phyloP scores from a whole-genome alignment of 1,140 invertebrate species.

The Drosophila repletoides region DNA sequence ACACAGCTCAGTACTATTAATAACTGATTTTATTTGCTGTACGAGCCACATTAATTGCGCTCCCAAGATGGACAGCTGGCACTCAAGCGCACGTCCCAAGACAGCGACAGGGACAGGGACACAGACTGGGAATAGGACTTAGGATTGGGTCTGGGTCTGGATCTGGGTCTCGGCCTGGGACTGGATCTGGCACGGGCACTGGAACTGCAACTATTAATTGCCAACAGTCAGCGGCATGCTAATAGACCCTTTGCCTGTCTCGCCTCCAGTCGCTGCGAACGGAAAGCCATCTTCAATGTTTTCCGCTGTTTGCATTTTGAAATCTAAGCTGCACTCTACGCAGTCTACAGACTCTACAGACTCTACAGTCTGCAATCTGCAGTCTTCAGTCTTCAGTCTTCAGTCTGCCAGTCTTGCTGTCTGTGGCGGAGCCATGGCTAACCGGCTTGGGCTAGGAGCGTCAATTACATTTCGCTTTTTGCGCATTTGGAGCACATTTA shows the following conservation, averaged over 20 bases:
- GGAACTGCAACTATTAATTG: slow-evolving; percentile 57
- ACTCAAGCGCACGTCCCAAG: slow-evolving; percentile 43
- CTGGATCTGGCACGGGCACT: neutral
- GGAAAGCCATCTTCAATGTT: slow-evolving; percentile 67
- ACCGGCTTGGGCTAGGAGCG: slow-evolving; percentile 57
- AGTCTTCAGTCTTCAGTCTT: neutral
- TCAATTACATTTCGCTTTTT: slow-evolving; percentile 79
- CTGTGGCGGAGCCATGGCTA: slow-evolving; percentile 28
- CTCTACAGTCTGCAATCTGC: slow-evolving; percentile 1
- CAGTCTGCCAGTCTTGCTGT: no score
- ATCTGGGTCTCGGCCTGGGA: no score
- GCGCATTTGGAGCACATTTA: slow-evolving; percentile 80
- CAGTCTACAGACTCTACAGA: neutral
- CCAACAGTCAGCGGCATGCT: slow-evolving; percentile 65
- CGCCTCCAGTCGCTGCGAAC: slow-evolving; percentile 9
- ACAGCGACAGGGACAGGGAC: neutral
- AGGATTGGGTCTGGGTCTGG: no score
- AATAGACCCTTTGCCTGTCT: slow-evolving; percentile 50
- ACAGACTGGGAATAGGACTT: no score
- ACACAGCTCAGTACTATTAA: slow-evolving; percentile 54
- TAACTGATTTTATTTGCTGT: slow-evolving; percentile 68
- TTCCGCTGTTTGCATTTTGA: slow-evolving; percentile 77
- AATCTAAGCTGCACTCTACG: slow-evolving; percentile 54
- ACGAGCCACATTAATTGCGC: slow-evolving; percentile 32
- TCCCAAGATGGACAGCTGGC: slow-evolving; percentile 30